phyloP scores from a whole-genome alignment of 1,140 invertebrate species.

The Phenacoccus solenopsis region DNA sequence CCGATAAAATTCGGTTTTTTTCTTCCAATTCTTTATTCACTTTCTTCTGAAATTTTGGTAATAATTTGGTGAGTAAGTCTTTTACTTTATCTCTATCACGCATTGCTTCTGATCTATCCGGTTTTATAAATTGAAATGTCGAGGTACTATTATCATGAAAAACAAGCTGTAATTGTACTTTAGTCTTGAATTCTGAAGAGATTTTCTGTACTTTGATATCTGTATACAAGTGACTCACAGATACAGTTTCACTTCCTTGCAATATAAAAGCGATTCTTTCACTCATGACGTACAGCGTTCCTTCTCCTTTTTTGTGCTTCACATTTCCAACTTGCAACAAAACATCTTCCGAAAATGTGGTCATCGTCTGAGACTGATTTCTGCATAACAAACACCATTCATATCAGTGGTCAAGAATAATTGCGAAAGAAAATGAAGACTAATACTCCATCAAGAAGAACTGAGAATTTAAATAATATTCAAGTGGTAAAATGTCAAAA shows the following conservation, averaged over 20 bases:
- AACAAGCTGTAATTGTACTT: slow-evolving; percentile 97
- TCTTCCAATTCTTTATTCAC: slow-evolving; percentile 86
- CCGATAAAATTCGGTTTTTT: slow-evolving; percentile 67
- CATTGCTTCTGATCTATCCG: slow-evolving; percentile 69
- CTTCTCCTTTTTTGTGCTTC: slow-evolving; percentile 90
- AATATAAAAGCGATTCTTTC: slow-evolving; percentile 92
- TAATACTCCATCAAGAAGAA: too few species aligned
- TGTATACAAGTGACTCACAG: slow-evolving; percentile 82
- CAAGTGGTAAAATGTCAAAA: too few species aligned
- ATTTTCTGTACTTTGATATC: slow-evolving; percentile 98
- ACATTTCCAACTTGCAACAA: slow-evolving; percentile 82
- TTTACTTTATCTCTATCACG: slow-evolving; percentile 88
- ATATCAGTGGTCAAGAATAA: too few species aligned
- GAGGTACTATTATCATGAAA: slow-evolving; percentile 85
- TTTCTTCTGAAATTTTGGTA: slow-evolving; percentile 92
- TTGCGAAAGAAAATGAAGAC: too few species aligned
- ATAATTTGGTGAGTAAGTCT: slow-evolving; percentile 73
- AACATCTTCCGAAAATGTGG: slow-evolving; percentile 82
- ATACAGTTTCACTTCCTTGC: slow-evolving; percentile 78
- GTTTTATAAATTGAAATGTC: slow-evolving; percentile 95
- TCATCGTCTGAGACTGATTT: slow-evolving; percentile 39
- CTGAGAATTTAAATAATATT: too few species aligned
- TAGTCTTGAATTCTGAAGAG: slow-evolving; percentile 93
- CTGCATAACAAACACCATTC: neutral
- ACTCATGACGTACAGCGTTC: slow-evolving; percentile 89